phyloP scores from a whole-genome alignment of 2,113 vertebrate species.

The Panthera tigris region DNA sequence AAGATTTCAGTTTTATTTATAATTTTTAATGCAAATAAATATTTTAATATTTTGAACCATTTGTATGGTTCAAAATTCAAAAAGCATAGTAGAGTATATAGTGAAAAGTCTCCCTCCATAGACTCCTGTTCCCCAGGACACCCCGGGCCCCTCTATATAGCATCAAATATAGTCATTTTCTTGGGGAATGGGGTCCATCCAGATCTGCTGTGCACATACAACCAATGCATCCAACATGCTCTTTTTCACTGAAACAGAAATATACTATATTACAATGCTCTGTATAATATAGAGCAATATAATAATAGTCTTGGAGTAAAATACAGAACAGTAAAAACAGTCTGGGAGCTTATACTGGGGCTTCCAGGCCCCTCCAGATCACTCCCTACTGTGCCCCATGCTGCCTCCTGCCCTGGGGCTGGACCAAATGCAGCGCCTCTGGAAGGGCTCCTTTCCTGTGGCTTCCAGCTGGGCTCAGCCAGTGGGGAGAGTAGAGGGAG shows the following conservation, averaged over 20 bases:
- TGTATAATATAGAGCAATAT: too few species aligned
- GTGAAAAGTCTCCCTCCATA: background rate
- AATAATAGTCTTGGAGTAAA: too few species aligned
- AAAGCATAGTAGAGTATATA: background rate
- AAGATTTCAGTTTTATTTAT: background rate
- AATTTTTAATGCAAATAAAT: background rate
- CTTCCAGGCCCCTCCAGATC: background rate
- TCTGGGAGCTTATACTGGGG: background rate
- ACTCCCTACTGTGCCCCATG: fast-evolving
- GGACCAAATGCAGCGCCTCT: fast-evolving
- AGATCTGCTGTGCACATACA: conserved; percentile 72
- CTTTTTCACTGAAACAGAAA: background rate
- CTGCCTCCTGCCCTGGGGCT: background rate
- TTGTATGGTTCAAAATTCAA: background rate
- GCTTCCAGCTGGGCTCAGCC: background rate
- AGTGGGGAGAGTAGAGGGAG: background rate
- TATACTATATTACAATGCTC: background rate
- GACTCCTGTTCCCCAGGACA: background rate
- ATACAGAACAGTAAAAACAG: background rate
- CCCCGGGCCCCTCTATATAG: background rate
- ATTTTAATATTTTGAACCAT: background rate
- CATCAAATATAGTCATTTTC: background rate
- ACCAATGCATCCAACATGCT: conserved; percentile 74
- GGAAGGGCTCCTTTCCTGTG: background rate
- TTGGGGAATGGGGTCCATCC: background rate